Evolutionary conservation across 2,888 invertebrate species (phyloP).

Genomic region (Mesorhabditis belari): DNA sequence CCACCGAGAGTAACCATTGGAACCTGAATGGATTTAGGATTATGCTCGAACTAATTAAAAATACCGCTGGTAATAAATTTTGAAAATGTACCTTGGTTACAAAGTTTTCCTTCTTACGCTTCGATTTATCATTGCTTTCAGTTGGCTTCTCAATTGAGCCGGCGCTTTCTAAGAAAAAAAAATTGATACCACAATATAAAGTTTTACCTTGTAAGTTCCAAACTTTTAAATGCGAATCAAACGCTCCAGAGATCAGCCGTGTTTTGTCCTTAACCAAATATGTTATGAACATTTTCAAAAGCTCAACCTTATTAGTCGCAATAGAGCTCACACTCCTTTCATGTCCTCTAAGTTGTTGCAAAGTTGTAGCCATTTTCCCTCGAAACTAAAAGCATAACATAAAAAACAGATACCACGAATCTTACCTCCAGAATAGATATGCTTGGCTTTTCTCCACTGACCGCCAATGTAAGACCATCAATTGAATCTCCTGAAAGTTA

Average conservation of each 20-base stretch:
- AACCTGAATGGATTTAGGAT: constrained; percentile 13
- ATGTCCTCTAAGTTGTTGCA: constrained; percentile 73
- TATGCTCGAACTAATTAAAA: too few species aligned
- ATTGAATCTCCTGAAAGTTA: background rate
- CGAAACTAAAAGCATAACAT: too few species aligned
- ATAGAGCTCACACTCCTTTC: constrained; percentile 84
- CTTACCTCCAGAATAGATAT: background rate
- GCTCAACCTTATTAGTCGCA: too few species aligned
- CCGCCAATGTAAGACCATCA: background rate
- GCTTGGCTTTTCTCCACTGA: background rate
- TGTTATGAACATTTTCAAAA: too few species aligned
- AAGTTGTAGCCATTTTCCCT: too few species aligned
- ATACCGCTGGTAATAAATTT: background rate
- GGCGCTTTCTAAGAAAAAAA: constrained; percentile 15
- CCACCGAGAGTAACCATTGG: constrained; percentile 81
- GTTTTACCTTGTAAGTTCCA: constrained; percentile 53
- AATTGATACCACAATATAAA: background rate
- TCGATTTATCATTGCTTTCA: constrained; percentile 14
- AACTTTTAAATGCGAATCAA: constrained; percentile 57
- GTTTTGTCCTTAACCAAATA: constrained; percentile 66
- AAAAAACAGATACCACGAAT: too few species aligned
- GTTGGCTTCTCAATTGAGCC: constrained; percentile 20
- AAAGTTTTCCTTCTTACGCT: constrained; percentile 19
- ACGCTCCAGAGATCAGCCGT: constrained; percentile 56
- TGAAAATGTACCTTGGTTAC: constrained; percentile 24